Evolutionary conservation across 2,797 vertebrate species (phyloP), one percentile per base, ranked within the genome.

Genomic region (Macropodus opercularis): DNA sequence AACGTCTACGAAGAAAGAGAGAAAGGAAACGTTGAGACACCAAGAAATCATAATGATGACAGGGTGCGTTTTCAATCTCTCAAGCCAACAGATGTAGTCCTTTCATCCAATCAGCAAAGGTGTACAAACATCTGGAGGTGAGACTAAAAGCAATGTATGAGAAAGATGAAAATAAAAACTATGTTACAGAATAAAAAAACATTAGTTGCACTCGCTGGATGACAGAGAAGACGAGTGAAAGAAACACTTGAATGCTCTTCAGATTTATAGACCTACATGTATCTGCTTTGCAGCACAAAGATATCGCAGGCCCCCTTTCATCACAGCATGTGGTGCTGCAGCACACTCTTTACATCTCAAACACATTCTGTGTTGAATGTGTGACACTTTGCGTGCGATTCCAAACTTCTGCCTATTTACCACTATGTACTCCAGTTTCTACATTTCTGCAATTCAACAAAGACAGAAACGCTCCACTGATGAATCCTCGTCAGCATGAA

Each of bases 21-120:
- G 31, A 59, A 24, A 54, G 42, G 31, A 67, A 47, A 71, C 26
- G 41, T 55, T 34, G 42, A 43, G n/a, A 54, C 13, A 17, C 62
- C 34, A 26, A 46, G 31, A 59, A 41, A 19, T 17, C 21, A 14
- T 32, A 36, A 56, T 35, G 19, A 44, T 14, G 13, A 19, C 26
- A 65, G 29, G 41, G 13, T 23, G 21, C 18, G 15, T 48, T 59
- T 58, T 46, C 19, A 47, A 8, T 46, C 50, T 29, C 11, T n/a
- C 1, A 1, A 54, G 38, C 35, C 23, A 31, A 21, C 55, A 60
- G 31, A 41, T 49, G n/a, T 2, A 23, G 9, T n/a, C 26, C 35
- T 51, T 62, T 61, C 39, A 39, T 44, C 17, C 14, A 15, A 48
- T 58, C 36, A 49, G 12, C 0, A 32, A 32, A 47, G 34, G 62